Percentiles rank a stretch among this genome's conserved stretches.
These are phyloP conservation scores for Beaufortia kweichowensis DNA, from an alignment of 2,113 vertebrate genomes.

Conservation along the genomic window DNA sequence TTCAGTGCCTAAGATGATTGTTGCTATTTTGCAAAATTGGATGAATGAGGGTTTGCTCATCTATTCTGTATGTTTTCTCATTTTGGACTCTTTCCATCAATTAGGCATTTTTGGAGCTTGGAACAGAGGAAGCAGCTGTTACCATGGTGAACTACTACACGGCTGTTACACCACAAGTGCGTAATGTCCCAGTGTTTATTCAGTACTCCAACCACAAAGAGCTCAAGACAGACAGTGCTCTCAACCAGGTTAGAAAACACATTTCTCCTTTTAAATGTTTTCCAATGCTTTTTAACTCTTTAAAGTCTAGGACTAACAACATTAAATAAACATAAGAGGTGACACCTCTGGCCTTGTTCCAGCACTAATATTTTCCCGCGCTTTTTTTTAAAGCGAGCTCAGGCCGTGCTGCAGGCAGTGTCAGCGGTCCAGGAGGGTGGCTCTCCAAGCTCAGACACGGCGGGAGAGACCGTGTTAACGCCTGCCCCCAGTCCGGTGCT, in stretches of 20 bases:
- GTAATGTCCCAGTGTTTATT: conserved; percentile 87
- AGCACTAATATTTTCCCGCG: not conserved
- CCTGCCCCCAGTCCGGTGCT: conserved; percentile 95
- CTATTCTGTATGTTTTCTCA: conserved; percentile 1
- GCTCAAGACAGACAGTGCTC: conserved; percentile 95
- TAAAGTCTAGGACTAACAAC: too few species aligned
- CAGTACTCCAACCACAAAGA: conserved; percentile 99
- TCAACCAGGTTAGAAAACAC: conserved; percentile 77
- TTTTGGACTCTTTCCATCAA: conserved; percentile 41
- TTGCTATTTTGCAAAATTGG: not conserved
- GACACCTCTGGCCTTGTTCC: not conserved
- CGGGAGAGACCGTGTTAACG: conserved; percentile 85
- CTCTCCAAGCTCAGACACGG: conserved; percentile 86
- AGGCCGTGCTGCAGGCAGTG: conserved; percentile 95
- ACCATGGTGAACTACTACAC: conserved; percentile 99
- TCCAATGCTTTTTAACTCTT: too few species aligned
- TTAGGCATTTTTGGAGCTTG: conserved; percentile 95
- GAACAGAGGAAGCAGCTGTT: conserved; percentile 94
- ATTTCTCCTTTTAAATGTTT: not conserved
- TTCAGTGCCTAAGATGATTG: conserved; percentile 5
- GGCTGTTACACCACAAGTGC: conserved; percentile 93
- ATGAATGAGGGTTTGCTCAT: not conserved
- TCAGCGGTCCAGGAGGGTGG: conserved; percentile 93
- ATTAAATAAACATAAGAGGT: too few species aligned
- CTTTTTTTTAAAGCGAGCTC: conserved; percentile 81